Percentiles rank a stretch among this genome's conserved stretches.
These are phyloP conservation scores for Monomorium pharaonis DNA, from an alignment of 1,140 invertebrate species.

Conservation along the genomic window DNA sequence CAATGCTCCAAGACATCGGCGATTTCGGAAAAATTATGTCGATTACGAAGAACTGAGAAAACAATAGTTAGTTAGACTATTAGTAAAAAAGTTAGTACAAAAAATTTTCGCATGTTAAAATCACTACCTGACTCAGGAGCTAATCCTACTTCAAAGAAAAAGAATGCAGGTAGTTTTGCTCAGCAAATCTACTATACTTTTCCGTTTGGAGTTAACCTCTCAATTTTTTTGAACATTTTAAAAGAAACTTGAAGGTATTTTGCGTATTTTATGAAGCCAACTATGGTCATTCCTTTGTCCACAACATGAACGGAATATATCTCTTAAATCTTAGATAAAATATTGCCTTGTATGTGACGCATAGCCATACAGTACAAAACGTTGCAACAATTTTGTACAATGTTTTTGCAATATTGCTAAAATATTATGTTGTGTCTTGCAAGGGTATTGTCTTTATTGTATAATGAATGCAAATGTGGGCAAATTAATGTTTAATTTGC, in stretches of 20 bases:
- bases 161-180: neutral
- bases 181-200: neutral
- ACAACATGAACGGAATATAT: neutral
- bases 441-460: neutral
- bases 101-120: neutral
- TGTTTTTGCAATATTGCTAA: no score
- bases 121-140: neutral
- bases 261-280: neutral
- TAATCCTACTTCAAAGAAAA: neutral
- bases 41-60: neutral
- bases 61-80: neutral
- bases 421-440: no score
- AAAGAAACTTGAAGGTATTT: neutral
- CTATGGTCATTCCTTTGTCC: neutral
- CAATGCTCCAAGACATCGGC: neutral
- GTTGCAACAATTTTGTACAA: no score
- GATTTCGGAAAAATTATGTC: slow-evolving; percentile 20
- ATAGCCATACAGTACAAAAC: no score
- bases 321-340: neutral
- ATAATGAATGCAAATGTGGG: neutral
- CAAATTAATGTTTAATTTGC: no score
- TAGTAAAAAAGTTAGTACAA: neutral
- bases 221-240: neutral
- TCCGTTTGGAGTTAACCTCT: neutral
- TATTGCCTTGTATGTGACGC: neutral